Conservation (phyloP, 2,888 invertebrate species). For the Galerucella calmariensis region DNA sequence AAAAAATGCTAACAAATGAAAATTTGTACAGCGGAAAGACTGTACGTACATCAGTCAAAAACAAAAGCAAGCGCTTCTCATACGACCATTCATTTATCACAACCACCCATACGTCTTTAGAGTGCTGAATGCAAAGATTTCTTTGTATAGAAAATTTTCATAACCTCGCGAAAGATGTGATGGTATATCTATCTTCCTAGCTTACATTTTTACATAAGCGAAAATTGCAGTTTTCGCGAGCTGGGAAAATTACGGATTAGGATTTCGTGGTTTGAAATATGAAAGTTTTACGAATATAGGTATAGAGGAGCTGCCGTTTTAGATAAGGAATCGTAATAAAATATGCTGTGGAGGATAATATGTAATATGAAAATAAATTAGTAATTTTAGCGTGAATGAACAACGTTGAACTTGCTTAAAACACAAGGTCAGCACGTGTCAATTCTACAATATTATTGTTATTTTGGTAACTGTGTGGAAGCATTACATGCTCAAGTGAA, state of each 20-base stretch:
- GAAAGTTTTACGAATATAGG: not conserved
- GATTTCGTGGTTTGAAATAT: constrained; percentile 13
- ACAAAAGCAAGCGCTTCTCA: not conserved
- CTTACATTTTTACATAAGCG: constrained; percentile 23
- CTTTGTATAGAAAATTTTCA: constrained; percentile 18
- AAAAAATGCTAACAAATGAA: not conserved
- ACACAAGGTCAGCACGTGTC: too few species aligned
- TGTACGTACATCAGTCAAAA: constrained; percentile 13
- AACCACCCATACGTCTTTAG: constrained; percentile 6
- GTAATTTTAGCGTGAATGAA: too few species aligned
- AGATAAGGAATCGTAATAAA: not conserved
- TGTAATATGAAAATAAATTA: not conserved
- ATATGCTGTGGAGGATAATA: not conserved
- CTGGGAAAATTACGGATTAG: constrained; percentile 17
- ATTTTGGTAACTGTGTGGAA: too few species aligned
- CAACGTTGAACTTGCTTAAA: too few species aligned
- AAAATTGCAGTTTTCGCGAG: constrained; percentile 17
- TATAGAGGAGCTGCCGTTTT: not conserved
- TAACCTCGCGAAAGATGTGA: constrained; percentile 8
- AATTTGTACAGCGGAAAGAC: constrained; percentile 10
- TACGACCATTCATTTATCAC: constrained; percentile 8
- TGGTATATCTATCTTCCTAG: constrained; percentile 19
- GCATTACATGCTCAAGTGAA: too few species aligned
- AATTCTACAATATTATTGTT: too few species aligned
- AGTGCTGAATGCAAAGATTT: constrained; percentile 12